These are phyloP conservation scores for Cynopterus brachyotis DNA, from an alignment of 2,113 vertebrate genomes.

Conservation along the genomic window DNA sequence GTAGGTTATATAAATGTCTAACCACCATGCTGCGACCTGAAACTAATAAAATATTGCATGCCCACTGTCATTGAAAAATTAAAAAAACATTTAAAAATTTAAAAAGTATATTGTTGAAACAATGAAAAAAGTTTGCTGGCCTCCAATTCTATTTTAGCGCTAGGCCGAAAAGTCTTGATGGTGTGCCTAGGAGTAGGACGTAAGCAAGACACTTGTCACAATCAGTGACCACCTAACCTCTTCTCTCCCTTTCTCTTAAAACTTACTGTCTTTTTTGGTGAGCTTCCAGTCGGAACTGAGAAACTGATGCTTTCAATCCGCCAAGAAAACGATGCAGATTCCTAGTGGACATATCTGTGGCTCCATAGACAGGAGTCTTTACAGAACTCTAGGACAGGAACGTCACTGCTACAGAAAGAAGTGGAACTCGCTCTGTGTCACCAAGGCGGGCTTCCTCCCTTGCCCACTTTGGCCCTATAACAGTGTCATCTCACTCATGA, in stretches of 20 bases:
- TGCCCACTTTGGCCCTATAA: background rate
- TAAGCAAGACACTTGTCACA: background rate
- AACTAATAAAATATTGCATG: no score
- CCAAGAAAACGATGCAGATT: background rate
- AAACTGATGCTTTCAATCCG: background rate
- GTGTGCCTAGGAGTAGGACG: background rate
- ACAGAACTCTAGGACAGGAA: background rate
- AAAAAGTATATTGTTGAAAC: no score
- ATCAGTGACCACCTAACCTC: background rate
- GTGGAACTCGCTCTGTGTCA: background rate
- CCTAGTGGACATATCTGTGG: background rate
- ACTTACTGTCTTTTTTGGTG: background rate
- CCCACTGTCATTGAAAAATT: no score
- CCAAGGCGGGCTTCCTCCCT: background rate
- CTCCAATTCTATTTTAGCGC: background rate
- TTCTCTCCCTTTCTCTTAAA: background rate
- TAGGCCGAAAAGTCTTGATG: background rate
- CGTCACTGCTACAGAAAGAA: background rate
- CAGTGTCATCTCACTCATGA: background rate
- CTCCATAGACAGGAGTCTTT: background rate
- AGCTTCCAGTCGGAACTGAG: background rate
- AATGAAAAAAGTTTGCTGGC: background rate
- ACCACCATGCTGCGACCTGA: no score
- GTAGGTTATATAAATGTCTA: no score
- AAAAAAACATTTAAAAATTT: no score